Evolutionary conservation across 1,140 invertebrate genomes (phyloP), one percentile per base, ranked within the genome.

Genomic region (Aphaenogaster floridana): DNA sequence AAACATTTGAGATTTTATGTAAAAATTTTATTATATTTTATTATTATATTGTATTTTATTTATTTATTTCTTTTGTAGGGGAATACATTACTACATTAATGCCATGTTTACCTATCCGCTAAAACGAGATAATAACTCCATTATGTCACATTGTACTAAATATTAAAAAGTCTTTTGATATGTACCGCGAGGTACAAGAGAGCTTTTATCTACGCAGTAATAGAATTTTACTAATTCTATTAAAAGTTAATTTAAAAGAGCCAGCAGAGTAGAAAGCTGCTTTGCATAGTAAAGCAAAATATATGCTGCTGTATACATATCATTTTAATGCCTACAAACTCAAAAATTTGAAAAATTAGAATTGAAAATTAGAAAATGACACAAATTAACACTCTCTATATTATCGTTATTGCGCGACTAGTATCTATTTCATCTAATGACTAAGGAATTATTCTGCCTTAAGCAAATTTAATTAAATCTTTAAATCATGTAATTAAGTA

Each of bases 151-250:
- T 71, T 69, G 21, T 69, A 69, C 21, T 45, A 39, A 36, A 54
- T 81, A 69, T 80, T 80, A 81, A 81, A 80, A 81, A 71, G 50
- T 69, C 78, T 80, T 69, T 71, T 81, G 64, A 81, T 61, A 52
- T 57, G 21, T 21, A 42, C 48, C 36, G 9, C 78, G n/a, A 54
- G 15, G 48, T 66, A 80, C 45, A 69, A 28, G 64, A 54, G 64
- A 13, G 78, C 48, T 81, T 81, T 81, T 71, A 81, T 69, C 78
- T 81, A 54, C 54, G 15, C 21, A 42, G 64, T 80, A 81, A 81
- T 81, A 81, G 64, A 81, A 81, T 81, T 71, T 81, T 36, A 6
- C 39, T 81, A 81, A 69, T 81, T 81, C 48, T 5, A 81, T 81
- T 81, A 81, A 80, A 80, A 81, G 64, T 71, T 81, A 81, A 81